phyloP scores from a whole-genome alignment of 1,140 invertebrate species.

The Scaptomyza graminum region DNA sequence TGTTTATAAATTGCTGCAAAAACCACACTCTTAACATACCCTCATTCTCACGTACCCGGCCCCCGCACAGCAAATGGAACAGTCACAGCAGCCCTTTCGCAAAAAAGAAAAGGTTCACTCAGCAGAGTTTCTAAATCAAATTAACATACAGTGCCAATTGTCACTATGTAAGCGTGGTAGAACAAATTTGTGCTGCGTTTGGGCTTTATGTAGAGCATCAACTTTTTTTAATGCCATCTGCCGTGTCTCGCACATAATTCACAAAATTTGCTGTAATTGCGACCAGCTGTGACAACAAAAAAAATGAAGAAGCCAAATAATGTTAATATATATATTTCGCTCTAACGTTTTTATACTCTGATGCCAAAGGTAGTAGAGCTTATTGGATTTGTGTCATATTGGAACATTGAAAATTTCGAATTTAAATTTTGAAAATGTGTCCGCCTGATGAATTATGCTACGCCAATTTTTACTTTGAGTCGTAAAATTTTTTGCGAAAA shows the following conservation, averaged over 20 bases:
- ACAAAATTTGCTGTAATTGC: slow-evolving; percentile 67
- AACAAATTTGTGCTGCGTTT: not conserved
- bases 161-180: not conserved
- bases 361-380: too few relatives aligned
- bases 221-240: slow-evolving; percentile 9
- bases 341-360: too few relatives aligned
- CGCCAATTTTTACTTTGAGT: too few relatives aligned
- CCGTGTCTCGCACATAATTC: slow-evolving; percentile 50
- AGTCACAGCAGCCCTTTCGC: slow-evolving; percentile 40
- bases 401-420: too few relatives aligned
- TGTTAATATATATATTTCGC: not conserved
- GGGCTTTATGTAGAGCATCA: slow-evolving; percentile 1
- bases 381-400: too few relatives aligned
- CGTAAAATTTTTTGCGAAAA: too few relatives aligned
- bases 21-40: not conserved
- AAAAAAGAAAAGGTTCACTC: slow-evolving; percentile 67
- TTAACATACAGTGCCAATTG: slow-evolving; percentile 50
- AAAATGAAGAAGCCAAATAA: slow-evolving; percentile 15
- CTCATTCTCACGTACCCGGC: not conserved
- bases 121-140: slow-evolving; percentile 74
- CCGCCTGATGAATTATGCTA: too few relatives aligned
- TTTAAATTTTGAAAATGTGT: too few relatives aligned
- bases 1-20: slow-evolving; percentile 63
- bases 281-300: slow-evolving; percentile 45
- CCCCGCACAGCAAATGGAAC: slow-evolving; percentile 42